These are phyloP conservation scores for Salarias fasciatus DNA, from an alignment of 2,797 vertebrate species.

Conservation along the genomic window DNA sequence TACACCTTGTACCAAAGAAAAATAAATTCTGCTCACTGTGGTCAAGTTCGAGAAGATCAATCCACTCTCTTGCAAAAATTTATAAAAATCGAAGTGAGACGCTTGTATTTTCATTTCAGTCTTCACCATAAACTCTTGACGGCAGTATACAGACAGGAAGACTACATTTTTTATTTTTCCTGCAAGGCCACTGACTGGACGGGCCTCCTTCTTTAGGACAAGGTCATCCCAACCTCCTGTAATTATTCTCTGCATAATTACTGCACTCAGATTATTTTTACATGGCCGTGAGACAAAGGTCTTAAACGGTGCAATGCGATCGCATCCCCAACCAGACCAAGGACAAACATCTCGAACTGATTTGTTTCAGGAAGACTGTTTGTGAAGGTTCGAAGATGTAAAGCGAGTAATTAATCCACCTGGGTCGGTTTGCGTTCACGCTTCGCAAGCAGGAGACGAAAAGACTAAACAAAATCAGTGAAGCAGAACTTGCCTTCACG, in stretches of 20 bases:
- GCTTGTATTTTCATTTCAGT: neutral
- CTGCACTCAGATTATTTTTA: conserved; percentile 38
- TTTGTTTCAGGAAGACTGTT: conserved; percentile 4
- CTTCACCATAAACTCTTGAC: conserved; percentile 4
- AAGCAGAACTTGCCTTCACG: neutral
- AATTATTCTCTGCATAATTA: conserved; percentile 50
- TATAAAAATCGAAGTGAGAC: neutral
- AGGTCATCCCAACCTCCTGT: conserved; percentile 43
- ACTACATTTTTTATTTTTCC: conserved; percentile 12
- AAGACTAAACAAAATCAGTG: neutral
- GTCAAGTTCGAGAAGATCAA: too few relatives aligned
- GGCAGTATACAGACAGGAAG: conserved; percentile 4
- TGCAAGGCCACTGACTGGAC: conserved; percentile 12
- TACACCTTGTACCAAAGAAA: too few relatives aligned
- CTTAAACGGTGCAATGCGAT: neutral
- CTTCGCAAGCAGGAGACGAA: neutral
- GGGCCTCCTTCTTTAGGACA: conserved; percentile 15
- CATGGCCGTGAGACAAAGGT: conserved; percentile 15
- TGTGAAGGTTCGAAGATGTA: neutral
- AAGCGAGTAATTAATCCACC: neutral
- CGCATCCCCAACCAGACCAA: neutral
- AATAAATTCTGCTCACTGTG: too few relatives aligned
- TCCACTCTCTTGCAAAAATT: too few relatives aligned
- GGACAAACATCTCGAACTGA: conserved; percentile 9
- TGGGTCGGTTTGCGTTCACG: neutral